Conservation (phyloP, 2,797 vertebrate genomes). For the Onychomys torridus region DNA sequence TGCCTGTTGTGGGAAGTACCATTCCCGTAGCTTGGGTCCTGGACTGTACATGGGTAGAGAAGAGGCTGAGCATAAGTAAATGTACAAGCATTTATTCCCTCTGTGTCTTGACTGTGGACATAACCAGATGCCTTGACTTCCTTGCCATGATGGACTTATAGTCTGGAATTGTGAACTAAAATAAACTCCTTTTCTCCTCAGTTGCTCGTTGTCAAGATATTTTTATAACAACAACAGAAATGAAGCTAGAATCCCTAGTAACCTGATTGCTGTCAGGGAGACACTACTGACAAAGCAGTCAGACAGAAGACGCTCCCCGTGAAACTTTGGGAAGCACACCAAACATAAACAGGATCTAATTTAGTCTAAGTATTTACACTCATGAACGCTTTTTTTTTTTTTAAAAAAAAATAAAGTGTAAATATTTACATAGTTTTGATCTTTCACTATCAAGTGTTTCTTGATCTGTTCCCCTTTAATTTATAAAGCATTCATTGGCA, state of each 20-base stretch:
- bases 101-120: background rate
- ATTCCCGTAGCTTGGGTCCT: background rate
- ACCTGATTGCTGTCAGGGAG: background rate
- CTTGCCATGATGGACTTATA: background rate
- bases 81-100: background rate
- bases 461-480: slow-evolving; percentile 41
- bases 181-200: background rate
- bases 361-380: background rate
- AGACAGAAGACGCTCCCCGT: background rate
- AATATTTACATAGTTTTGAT: background rate
- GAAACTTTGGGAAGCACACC: background rate
- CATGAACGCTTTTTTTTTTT: slow-evolving; percentile 13
- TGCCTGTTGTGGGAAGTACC: background rate
- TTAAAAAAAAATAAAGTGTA: background rate
- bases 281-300: background rate
- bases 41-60: background rate
- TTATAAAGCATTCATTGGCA: background rate
- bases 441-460: background rate
- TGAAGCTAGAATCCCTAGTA: background rate
- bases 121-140: background rate
- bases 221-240: background rate
- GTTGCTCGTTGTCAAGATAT: background rate
- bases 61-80: background rate
- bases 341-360: slow-evolving; percentile 30
- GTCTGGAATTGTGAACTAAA: background rate